phyloP scores from a whole-genome alignment of 2,797 vertebrate genomes.

The Anguilla anguilla region DNA sequence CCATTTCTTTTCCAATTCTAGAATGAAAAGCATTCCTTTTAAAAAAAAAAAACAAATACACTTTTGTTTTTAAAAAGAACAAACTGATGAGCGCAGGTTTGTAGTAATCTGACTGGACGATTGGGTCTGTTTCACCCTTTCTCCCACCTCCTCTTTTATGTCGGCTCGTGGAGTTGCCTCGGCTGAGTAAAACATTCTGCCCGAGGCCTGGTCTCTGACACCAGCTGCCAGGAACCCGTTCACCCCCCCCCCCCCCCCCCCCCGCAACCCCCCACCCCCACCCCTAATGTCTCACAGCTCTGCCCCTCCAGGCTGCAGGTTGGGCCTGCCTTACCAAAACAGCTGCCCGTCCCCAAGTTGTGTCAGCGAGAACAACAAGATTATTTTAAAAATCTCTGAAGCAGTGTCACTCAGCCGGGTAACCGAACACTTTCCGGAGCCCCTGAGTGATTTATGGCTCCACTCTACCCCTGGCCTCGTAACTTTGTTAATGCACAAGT shows the following conservation, averaged over 20 bases:
- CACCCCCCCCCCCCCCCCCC: neutral
- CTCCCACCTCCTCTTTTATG: neutral
- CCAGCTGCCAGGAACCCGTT: conserved; percentile 27
- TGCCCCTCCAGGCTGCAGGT: conserved; percentile 21
- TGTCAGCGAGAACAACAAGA: conserved; percentile 59
- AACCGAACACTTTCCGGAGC: conserved; percentile 54
- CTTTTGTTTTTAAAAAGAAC: neutral
- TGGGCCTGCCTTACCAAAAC: conserved; percentile 45
- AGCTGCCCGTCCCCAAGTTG: conserved; percentile 63
- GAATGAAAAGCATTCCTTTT: neutral
- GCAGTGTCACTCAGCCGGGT: conserved; percentile 54
- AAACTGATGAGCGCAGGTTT: neutral
- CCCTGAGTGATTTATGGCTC: conserved; percentile 56
- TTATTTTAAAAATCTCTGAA: conserved; percentile 69
- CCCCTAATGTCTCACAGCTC: conserved; percentile 8
- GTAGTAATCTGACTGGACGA: neutral
- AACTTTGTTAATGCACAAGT: conserved; percentile 50
- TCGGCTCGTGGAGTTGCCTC: neutral
- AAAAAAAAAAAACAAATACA: neutral
- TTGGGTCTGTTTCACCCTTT: neutral
- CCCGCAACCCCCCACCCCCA: no score
- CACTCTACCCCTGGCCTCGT: conserved; percentile 50
- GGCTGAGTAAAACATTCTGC: conserved; percentile 18
- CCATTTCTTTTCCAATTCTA: neutral
- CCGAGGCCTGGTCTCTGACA: conserved; percentile 23